phyloP scores from a whole-genome alignment of 2,888 invertebrate species.

The Zele albiditarsus region DNA sequence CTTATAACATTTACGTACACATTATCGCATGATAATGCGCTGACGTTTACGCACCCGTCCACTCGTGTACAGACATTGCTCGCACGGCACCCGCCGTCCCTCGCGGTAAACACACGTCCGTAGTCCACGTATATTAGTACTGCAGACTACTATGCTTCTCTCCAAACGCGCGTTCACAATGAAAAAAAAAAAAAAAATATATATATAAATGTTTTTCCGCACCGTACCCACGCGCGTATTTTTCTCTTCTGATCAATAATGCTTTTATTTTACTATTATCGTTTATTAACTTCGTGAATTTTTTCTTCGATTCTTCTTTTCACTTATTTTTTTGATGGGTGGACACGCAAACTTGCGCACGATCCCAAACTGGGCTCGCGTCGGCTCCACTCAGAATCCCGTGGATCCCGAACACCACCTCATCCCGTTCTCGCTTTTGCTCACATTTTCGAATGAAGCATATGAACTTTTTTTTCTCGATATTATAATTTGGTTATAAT shows the following conservation, averaged over 20 bases:
- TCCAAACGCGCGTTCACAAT: background rate
- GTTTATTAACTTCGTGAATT: background rate
- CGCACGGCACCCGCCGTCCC: conserved; percentile 49
- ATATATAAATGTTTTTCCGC: no score
- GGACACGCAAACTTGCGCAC: conserved; percentile 4
- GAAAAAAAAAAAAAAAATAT: no score
- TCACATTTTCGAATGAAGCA: conserved; percentile 25
- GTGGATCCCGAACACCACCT: conserved; percentile 8
- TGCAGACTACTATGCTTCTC: background rate
- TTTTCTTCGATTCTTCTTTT: background rate
- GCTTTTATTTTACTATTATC: no score
- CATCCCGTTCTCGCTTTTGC: conserved; percentile 6
- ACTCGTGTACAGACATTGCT: conserved; percentile 50
- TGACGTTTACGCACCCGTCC: conserved; percentile 34
- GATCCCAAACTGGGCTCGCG: conserved; percentile 20
- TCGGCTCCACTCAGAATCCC: conserved; percentile 18
- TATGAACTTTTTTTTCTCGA: background rate
- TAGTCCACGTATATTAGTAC: background rate
- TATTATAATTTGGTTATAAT: background rate
- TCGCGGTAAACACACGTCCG: conserved; percentile 47
- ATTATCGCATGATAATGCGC: conserved; percentile 33
- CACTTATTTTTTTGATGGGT: background rate
- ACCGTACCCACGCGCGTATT: background rate
- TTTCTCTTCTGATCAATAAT: background rate
- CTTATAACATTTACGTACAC: conserved; percentile 21